A percentile compares a stretch with the other conserved stretches of the same genome.
Evolutionary conservation across 2,113 vertebrate species (phyloP).

Genomic region (Alligator sinensis): DNA sequence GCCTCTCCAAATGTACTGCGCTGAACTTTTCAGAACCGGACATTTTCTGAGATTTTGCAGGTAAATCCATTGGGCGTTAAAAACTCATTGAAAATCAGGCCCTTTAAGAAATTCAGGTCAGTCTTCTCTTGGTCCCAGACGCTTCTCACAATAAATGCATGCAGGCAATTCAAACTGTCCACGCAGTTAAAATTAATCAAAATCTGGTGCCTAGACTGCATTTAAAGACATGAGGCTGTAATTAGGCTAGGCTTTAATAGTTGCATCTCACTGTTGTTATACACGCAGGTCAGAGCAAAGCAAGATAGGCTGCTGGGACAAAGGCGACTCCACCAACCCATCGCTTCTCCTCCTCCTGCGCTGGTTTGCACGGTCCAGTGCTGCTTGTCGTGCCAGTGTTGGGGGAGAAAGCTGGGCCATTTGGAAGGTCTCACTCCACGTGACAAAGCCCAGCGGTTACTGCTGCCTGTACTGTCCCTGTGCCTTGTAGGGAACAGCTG

Average conservation of each 20-base stretch:
- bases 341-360: neutral
- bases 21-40: neutral
- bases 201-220: fast-evolving
- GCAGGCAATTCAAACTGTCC: neutral
- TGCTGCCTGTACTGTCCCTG: too few species aligned
- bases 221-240: neutral
- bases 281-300: fast-evolving
- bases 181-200: neutral
- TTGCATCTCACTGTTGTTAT: neutral
- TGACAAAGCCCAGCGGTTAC: too few species aligned
- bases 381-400: neutral
- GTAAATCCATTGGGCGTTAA: fast-evolving
- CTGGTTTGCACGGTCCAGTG: neutral
- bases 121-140: neutral
- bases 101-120: neutral
- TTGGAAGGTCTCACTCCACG: neutral
- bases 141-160: neutral
- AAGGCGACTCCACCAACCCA: neutral
- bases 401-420: conserved; percentile 8
- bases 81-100: conserved; percentile 4
- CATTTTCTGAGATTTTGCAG: neutral
- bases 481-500: too few species aligned
- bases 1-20: fast-evolving
- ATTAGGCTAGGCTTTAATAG: neutral
- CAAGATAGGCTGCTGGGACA: neutral